Evolutionary conservation across 2,888 invertebrate species (phyloP).

Genomic region (Aleiodes leptofemur): DNA sequence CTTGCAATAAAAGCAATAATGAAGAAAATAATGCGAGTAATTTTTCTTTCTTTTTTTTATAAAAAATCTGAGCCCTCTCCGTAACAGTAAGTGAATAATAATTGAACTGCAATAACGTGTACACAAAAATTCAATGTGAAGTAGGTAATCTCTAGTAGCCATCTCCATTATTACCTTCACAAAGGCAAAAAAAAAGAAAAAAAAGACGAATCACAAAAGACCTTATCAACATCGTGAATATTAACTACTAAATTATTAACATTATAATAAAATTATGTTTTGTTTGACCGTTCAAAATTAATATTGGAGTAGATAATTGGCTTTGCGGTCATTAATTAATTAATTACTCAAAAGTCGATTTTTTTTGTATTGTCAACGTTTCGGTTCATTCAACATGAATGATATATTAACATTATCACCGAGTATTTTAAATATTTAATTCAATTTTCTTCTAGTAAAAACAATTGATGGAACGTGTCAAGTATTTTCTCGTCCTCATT

Average conservation of each 20-base stretch:
- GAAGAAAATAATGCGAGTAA: not conserved
- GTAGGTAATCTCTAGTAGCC: constrained; percentile 8
- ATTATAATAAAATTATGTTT: too few relatives aligned
- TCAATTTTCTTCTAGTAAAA: not conserved
- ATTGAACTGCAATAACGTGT: constrained; percentile 41
- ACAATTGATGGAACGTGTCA: constrained; percentile 2
- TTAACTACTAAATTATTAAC: too few relatives aligned
- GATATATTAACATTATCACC: too few relatives aligned
- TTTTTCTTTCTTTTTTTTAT: constrained; percentile 31
- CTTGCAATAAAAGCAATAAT: not conserved
- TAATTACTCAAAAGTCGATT: too few relatives aligned
- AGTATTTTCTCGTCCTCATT: constrained; percentile 40
- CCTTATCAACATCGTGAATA: not conserved
- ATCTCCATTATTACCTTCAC: constrained; percentile 10
- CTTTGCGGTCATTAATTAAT: too few relatives aligned
- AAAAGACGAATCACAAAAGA: not conserved
- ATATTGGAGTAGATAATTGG: too few relatives aligned
- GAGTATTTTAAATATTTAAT: not conserved
- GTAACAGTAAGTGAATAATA: constrained; percentile 46
- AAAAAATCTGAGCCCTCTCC: constrained; percentile 30
- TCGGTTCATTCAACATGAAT: too few relatives aligned
- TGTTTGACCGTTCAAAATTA: too few relatives aligned
- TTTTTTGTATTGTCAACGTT: too few relatives aligned
- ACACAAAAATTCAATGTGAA: constrained; percentile 33
- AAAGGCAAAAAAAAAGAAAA: constrained; percentile 5